Base-by-base conservation (phyloP, 2,113 vertebrate genomes). In the Pomatorhinus ruficollis region DNA sequence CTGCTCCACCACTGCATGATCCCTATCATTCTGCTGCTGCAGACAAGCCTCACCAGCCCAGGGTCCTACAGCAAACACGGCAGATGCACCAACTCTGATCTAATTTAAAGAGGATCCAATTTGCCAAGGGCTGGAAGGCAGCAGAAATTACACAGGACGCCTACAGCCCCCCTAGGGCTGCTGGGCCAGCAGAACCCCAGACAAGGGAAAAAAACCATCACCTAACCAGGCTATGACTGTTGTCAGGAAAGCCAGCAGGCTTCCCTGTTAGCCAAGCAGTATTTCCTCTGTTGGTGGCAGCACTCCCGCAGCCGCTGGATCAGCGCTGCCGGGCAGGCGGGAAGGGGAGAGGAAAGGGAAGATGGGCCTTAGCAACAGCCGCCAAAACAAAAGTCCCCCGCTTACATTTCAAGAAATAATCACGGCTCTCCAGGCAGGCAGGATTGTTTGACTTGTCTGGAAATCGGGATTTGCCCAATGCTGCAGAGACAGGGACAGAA, bases 351-450 rank as follows among this genome's bases (percentile, higher is more conserved):
- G 77, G 72, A 85, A 71, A 69, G 53, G 80, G 76, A 80, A 83
- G 65, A 81, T 45, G 72, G 49, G 75, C 63, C 93, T 69, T 89
- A 92, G 91, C 77, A 91, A 90, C 87, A 69, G 40, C 28, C 12
- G 5, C 49, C 81, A 93, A 56, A 91, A 52, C 90, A 90, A 22
- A 95, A 47, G 25, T 17, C 72, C 68, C 42, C 71, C 0, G 0
- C 98, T 98, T 96, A 98, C 98, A 98, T 91, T 98, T 98, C 90
- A 98, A 97, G 94, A 98, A 98, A 74, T 98, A 98, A 76, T 98
- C 98, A 7, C 98, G 95, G 85, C 54, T 93, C 17, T 97, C 97
- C 89, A 96, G 95, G 56, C 86, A 96, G 79, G 97, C 95, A 1
- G 96, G 70, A 15, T 60, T 90, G 92, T 70, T 95, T 12, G 93